Percentiles rank a stretch among this genome's conserved stretches.
Evolutionary conservation across 64 coral and sea anemone species (phyloP).

Genomic region (Dendrophyllia cribrosa): DNA sequence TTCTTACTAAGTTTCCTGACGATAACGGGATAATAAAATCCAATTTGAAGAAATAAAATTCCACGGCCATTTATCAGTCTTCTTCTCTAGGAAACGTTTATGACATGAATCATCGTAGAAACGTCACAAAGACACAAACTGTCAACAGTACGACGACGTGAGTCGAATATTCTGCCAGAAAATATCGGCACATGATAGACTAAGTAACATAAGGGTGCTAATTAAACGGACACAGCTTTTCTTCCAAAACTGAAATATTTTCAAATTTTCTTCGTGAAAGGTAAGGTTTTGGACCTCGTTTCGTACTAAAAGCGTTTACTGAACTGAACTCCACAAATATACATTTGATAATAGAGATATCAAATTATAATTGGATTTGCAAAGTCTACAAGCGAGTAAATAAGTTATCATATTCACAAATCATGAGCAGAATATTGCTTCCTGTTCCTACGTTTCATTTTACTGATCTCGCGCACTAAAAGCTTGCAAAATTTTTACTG

Average conservation of each 20-base stretch:
- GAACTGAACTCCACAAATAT: neutral
- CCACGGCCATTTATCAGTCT: neutral
- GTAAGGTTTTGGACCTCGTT: neutral
- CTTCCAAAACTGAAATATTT: neutral
- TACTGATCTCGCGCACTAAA: neutral
- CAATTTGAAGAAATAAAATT: neutral
- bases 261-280: too few relatives aligned
- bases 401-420: neutral
- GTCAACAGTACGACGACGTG: neutral
- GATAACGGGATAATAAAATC: constrained; percentile 11
- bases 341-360: neutral
- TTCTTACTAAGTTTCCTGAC: neutral
- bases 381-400: neutral
- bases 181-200: neutral
- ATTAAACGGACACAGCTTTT: neutral
- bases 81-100: neutral
- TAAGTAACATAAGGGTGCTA: too few relatives aligned
- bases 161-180: neutral
- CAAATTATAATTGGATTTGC: neutral
- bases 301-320: neutral
- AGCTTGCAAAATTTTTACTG: neutral
- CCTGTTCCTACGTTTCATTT: neutral
- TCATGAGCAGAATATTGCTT: neutral
- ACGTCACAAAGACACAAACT: neutral
- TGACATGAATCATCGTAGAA: neutral